Evolutionary conservation across 1,140 invertebrate genomes (phyloP).

Genomic region (Stegodyphus mimosarum): DNA sequence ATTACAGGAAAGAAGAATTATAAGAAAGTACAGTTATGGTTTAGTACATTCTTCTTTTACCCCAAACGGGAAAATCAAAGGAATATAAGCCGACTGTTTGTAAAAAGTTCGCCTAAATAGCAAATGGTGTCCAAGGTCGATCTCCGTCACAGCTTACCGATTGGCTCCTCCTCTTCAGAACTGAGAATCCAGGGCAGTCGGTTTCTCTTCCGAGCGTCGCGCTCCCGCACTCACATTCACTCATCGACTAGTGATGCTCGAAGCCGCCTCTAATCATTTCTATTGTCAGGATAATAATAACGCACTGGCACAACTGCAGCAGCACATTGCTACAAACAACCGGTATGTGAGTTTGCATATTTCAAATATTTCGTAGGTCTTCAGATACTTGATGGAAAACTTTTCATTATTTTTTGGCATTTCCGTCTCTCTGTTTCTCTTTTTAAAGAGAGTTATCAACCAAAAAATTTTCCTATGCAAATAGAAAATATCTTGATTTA

Average conservation of each 20-base stretch:
- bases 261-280: constrained; percentile 13
- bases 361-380: too few relatives aligned
- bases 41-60: too few relatives aligned
- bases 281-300: background rate
- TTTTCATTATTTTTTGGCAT: too few relatives aligned
- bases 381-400: too few relatives aligned
- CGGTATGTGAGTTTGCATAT: background rate
- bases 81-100: too few relatives aligned
- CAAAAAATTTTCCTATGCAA: too few relatives aligned
- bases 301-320: constrained; percentile 1
- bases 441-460: too few relatives aligned
- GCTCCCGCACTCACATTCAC: background rate
- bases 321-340: background rate
- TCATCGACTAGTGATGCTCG: constrained; percentile 8
- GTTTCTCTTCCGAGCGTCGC: background rate
- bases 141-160: constrained; percentile 3
- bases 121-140: background rate
- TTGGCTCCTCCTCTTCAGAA: constrained; percentile 19
- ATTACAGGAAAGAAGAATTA: too few relatives aligned
- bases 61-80: too few relatives aligned
- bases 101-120: background rate
- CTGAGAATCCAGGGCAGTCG: constrained; percentile 19
- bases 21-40: too few relatives aligned
- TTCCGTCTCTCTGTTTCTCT: too few relatives aligned
- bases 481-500: too few relatives aligned